These are phyloP conservation scores for Pontoporia blainvillei DNA, from an alignment of 2,113 vertebrate genomes.

Conservation along the genomic window DNA sequence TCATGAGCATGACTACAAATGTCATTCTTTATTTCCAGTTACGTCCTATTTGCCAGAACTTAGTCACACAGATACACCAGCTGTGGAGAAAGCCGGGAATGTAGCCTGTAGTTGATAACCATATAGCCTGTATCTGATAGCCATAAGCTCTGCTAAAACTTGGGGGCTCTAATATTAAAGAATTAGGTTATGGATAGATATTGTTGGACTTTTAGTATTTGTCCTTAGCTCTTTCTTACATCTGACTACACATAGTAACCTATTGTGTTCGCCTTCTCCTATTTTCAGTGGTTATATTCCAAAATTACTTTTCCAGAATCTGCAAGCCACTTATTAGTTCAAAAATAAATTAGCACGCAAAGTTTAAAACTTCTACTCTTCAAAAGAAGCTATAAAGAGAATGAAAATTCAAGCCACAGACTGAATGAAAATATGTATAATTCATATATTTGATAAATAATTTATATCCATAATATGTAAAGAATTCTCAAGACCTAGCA, in stretches of 20 bases:
- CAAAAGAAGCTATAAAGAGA: neutral
- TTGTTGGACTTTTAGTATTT: neutral
- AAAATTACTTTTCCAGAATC: neutral
- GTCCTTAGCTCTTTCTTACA: neutral
- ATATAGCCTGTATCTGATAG: neutral
- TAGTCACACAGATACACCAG: neutral
- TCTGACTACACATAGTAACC: neutral
- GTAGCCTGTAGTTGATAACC: neutral
- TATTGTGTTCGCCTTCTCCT: neutral
- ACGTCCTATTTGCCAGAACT: neutral
- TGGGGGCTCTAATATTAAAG: neutral
- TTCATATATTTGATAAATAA: neutral
- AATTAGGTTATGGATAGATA: neutral
- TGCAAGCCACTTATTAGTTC: neutral
- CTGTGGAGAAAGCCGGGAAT: neutral
- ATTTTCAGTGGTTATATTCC: neutral
- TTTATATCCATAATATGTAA: neutral
- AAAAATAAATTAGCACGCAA: neutral
- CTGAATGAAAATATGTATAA: neutral
- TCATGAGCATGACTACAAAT: neutral
- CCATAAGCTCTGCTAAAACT: neutral
- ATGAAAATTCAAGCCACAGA: neutral
- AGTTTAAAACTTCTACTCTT: neutral
- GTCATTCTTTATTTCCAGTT: neutral
- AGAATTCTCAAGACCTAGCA: neutral